phyloP scores from a whole-genome alignment of 2,797 vertebrate species.

The Sebastes diaconus region DNA sequence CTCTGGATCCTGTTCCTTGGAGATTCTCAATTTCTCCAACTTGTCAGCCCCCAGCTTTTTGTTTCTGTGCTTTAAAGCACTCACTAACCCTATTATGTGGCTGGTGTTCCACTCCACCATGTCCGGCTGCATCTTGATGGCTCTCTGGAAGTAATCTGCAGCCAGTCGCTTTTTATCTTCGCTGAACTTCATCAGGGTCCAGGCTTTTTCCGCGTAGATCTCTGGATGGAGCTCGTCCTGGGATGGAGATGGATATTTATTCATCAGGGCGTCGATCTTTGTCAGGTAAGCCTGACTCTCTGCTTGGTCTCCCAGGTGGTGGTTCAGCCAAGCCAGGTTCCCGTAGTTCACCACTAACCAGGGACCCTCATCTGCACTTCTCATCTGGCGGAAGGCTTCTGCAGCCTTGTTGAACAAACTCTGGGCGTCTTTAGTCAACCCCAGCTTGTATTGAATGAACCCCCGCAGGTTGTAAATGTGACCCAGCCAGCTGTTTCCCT shows the following conservation, averaged over 20 bases:
- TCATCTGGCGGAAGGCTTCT: too few relatives aligned
- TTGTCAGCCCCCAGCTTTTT: background rate
- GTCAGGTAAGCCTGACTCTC: too few relatives aligned
- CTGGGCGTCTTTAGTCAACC: background rate
- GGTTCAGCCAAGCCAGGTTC: too few relatives aligned
- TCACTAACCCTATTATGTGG: constrained; percentile 26
- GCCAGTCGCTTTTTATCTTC: background rate
- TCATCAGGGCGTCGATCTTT: constrained; percentile 11
- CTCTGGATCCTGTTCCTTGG: constrained; percentile 55
- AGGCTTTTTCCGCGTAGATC: constrained; percentile 72
- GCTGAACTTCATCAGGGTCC: constrained; percentile 69
- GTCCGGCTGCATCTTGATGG: constrained; percentile 68
- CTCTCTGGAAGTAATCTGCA: constrained; percentile 58
- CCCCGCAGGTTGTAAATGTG: constrained; percentile 72
- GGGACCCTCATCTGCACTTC: too few relatives aligned
- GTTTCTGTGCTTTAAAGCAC: accelerated
- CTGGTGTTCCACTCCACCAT: constrained; percentile 68
- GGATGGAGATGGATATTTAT: constrained; percentile 46
- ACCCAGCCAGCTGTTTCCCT: too few relatives aligned
- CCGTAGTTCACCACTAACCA: too few relatives aligned
- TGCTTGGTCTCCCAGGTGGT: too few relatives aligned
- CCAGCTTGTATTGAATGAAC: constrained; percentile 51
- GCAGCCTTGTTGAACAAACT: constrained; percentile 25
- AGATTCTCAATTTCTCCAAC: constrained; percentile 49
- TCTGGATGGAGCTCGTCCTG: constrained; percentile 64